These are phyloP conservation scores for Eristalinus sepulchralis DNA, from an alignment of 2,888 invertebrate genomes.

Conservation along the genomic window DNA sequence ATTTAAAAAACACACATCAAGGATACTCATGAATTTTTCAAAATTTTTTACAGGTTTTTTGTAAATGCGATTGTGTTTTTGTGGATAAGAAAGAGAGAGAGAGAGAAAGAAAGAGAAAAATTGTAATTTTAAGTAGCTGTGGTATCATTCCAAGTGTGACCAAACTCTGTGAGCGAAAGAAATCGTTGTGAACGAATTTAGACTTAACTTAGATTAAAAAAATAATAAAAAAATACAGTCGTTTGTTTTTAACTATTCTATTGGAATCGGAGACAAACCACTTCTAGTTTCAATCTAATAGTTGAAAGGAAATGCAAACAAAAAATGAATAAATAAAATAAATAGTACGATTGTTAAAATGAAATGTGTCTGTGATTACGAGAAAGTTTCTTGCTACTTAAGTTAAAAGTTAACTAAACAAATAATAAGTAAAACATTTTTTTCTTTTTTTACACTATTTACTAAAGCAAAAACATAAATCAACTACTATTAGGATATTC, in stretches of 20 bases:
- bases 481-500: conserved; percentile 67
- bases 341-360: conserved; percentile 71
- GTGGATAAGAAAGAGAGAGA: conserved; percentile 19
- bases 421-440: conserved; percentile 64
- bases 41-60: conserved; percentile 67
- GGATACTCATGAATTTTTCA: conserved; percentile 62
- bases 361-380: conserved; percentile 72
- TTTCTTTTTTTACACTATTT: conserved; percentile 67
- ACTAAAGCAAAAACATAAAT: conserved; percentile 46
- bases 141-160: conserved; percentile 72
- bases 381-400: conserved; percentile 70
- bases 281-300: conserved; percentile 42
- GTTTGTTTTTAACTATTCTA: background rate
- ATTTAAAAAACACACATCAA: conserved; percentile 30
- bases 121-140: conserved; percentile 64
- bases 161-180: conserved; percentile 71
- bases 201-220: conserved; percentile 43
- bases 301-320: conserved; percentile 49
- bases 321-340: conserved; percentile 24
- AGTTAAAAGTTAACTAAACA: conserved; percentile 63
- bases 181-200: conserved; percentile 71
- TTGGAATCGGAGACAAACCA: background rate
- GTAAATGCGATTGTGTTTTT: conserved; percentile 52
- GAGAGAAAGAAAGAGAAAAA: conserved; percentile 7
- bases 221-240: background rate